Evolutionary conservation across 2,888 invertebrate genomes (phyloP).

Genomic region (Leistus spinibarbis): DNA sequence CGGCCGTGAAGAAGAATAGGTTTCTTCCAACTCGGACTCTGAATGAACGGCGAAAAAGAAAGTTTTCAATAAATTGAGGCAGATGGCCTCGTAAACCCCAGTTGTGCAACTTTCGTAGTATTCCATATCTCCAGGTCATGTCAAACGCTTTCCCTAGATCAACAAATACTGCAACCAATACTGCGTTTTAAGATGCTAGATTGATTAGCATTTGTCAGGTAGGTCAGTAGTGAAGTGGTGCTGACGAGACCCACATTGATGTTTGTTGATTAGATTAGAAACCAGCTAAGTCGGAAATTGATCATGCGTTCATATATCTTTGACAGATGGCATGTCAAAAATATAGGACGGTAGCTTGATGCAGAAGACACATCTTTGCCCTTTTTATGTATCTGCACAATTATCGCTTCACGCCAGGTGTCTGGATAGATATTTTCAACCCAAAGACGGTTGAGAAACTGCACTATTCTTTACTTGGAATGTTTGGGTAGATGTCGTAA

Average conservation of each 20-base stretch:
- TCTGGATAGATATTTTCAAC: not conserved
- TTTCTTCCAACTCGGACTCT: no score
- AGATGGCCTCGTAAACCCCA: no score
- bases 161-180: slow-evolving; percentile 39
- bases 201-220: not conserved
- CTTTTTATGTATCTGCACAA: not conserved
- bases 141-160: no score
- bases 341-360: not conserved
- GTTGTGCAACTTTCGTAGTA: no score
- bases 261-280: not conserved
- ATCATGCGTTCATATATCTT: not conserved
- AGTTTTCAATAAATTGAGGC: no score
- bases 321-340: not conserved
- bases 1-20: no score
- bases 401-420: not conserved
- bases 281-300: not conserved
- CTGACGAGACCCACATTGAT: not conserved
- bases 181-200: not conserved
- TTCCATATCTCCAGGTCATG: no score
- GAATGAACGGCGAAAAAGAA: no score
- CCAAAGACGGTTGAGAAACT: not conserved
- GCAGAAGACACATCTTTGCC: not conserved
- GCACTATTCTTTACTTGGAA: not conserved
- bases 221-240: not conserved
- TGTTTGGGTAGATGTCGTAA: not conserved